Evolutionary conservation across 2,888 invertebrate genomes (phyloP), one percentile per base, ranked within the genome.

Genomic region (Acanthosepion lycidas): DNA sequence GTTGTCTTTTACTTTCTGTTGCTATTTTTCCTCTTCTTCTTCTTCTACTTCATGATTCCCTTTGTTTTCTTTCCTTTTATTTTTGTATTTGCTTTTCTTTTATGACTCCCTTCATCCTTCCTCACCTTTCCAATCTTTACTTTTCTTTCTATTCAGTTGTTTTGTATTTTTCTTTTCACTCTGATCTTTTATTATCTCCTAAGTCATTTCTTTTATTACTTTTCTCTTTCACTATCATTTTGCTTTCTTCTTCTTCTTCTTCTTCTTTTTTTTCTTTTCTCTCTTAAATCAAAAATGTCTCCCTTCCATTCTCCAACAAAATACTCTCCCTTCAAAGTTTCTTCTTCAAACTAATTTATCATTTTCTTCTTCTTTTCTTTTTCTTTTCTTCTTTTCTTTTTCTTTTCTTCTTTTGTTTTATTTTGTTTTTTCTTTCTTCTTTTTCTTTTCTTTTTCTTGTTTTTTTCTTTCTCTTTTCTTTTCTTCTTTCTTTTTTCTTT

Each of bases 261-360:
- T 0, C 8, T 78, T 78, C 0, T 6, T n/a, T n/a, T n/a, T n/a
- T n/a, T n/a, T 1, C 15, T n/a, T n/a, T 2, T 28, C 8, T 9
- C n/a, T 1, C 8, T 9, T n/a, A 42, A 42, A 42, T 42, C 42
- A 42, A 42, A 42, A 42, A 42, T 42, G 42, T 42, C 42, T 42
- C 42, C 42, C 42, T 42, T 42, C 42, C 42, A 42, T 42, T 42
- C 42, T 42, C 42, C 42, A 42, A 42, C 42, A 42, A 42, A 3
- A 42, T 42, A 1, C 42, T 42, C 42, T 42, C 42, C 2, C 42
- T 42, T 42, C 42, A 42, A 42, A 42, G 42, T 42, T 42, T 42
- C 42, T 42, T 42, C 2, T 2, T 42, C 42, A 42, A 42, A 2
- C 42, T 42, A 42, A 42, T 42, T 42, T 42, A 42, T 26, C 26